A percentile compares a stretch with the other conserved stretches of the same genome.
phyloP scores from a whole-genome alignment of 2,888 invertebrate species.

The Asteroscopus sphinx region DNA sequence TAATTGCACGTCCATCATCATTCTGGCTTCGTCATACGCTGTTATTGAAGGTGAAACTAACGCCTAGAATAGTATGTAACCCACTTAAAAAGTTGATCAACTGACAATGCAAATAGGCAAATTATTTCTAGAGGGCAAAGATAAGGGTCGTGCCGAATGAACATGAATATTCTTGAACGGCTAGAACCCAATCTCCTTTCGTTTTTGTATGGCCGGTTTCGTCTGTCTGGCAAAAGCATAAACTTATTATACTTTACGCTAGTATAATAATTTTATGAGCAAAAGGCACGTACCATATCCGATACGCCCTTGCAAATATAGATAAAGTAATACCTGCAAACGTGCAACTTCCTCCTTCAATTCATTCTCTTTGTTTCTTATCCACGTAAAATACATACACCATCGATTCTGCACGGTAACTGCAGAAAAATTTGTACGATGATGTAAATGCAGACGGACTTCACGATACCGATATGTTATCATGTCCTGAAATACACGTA shows the following conservation, averaged over 20 bases:
- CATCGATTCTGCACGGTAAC: constrained; percentile 68
- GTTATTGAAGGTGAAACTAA: constrained; percentile 50
- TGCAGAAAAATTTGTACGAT: constrained; percentile 40
- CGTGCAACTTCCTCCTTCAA: constrained; percentile 57
- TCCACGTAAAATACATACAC: constrained; percentile 77
- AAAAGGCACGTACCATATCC: no score
- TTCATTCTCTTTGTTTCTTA: constrained; percentile 46
- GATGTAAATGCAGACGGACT: constrained; percentile 22
- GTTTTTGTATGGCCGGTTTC: no score
- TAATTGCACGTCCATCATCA: constrained; percentile 88
- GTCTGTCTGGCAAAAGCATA: no score
- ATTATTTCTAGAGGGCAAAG: no score
- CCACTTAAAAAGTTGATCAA: background rate
- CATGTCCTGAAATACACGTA: constrained; percentile 66
- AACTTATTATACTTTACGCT: no score
- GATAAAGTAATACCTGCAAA: constrained; percentile 66
- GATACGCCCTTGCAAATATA: no score
- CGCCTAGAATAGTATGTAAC: constrained; percentile 57
- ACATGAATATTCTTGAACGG: no score
- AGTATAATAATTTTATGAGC: no score
- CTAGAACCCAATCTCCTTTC: no score
- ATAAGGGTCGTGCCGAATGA: no score
- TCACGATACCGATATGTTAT: constrained; percentile 24
- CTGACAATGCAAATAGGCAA: no score
- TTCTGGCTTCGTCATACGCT: constrained; percentile 85